Evolutionary conservation across 2,113 vertebrate species (phyloP), one percentile per base, ranked within the genome.

Genomic region (Nerophis ophidion): DNA sequence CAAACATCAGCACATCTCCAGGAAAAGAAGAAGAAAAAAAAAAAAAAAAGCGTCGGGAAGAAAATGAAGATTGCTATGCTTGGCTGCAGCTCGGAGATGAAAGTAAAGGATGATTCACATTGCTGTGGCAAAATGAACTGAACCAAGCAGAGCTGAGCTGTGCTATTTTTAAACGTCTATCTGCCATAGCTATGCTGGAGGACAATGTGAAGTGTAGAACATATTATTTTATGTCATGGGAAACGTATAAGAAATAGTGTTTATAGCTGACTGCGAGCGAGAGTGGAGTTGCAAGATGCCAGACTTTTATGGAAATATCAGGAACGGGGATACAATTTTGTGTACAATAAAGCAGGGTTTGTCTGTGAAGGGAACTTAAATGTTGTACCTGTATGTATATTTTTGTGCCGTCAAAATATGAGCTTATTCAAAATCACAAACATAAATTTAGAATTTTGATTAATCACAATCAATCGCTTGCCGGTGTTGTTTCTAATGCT

Each of bases 41-140:
- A 68, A n/a, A n/a, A n/a, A n/a, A n/a, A n/a, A n/a, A 68, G 76
- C 38, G 60, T 34, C 65, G 33, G 71, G 69, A 64, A 81, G 76
- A 81, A 85, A 85, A 86, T 85, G 82, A 82, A 86, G 84, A 85
- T 84, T 86, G 84, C 74, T 71, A 62, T 79, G 80, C 83, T 76
- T 79, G 83, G 81, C 74, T 86, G 83, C 82, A 80, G 75, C 82
- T 81, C 57, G 33, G 62, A 83, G 84, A 88, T 86, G 83, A 88
- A 83, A 84, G 80, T 83, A 63, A 71, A 72, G 75, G 71, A 85
- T 83, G 84, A 87, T 86, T 86, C 84, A 84, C 81, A 79, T 79
- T 77, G 83, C 79, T 75, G 57, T 78, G 76, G 80, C 70, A 81
- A 79, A 85, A 83, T 81, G 77, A 84, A 84, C 77, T 75, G 77